Evolutionary conservation across 1,140 invertebrate species (phyloP).

Genomic region (Venturia canescens): DNA sequence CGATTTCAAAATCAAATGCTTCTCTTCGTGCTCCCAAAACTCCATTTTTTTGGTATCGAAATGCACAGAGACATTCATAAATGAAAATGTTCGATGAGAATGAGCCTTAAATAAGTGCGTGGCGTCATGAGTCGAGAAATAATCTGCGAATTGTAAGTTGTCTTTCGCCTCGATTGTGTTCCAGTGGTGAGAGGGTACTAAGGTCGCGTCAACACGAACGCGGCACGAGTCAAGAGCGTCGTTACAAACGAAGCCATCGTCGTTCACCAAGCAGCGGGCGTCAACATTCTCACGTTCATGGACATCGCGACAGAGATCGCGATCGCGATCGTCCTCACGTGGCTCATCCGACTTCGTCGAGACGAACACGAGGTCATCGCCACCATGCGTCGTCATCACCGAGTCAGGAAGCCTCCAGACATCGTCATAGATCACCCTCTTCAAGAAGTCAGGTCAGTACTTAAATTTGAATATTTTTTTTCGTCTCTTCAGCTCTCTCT

Average conservation of each 20-base stretch:
- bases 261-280: slow-evolving; percentile 79
- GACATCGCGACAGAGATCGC: slow-evolving; percentile 73
- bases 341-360: slow-evolving; percentile 74
- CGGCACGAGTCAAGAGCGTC: slow-evolving; percentile 79
- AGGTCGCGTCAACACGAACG: slow-evolving; percentile 80
- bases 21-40: too few relatives aligned
- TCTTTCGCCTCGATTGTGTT: slow-evolving; percentile 61
- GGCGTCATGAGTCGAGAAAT: neutral
- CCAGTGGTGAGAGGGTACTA: slow-evolving; percentile 79
- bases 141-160: slow-evolving; percentile 48
- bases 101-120: neutral
- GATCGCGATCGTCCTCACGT: slow-evolving; percentile 76
- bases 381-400: slow-evolving; percentile 69
- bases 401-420: slow-evolving; percentile 63
- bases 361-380: slow-evolving; percentile 71
- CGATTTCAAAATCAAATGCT: too few relatives aligned
- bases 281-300: slow-evolving; percentile 74
- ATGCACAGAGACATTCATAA: neutral
- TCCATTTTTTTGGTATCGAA: too few relatives aligned
- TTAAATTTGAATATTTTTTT: slow-evolving; percentile 36
- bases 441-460: slow-evolving; percentile 74
- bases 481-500: slow-evolving; percentile 46
- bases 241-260: slow-evolving; percentile 81
- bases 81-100: neutral
- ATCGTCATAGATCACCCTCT: slow-evolving; percentile 55